phyloP scores from a whole-genome alignment of 2,113 vertebrate species.

The Gnathonemus longibarbis region DNA sequence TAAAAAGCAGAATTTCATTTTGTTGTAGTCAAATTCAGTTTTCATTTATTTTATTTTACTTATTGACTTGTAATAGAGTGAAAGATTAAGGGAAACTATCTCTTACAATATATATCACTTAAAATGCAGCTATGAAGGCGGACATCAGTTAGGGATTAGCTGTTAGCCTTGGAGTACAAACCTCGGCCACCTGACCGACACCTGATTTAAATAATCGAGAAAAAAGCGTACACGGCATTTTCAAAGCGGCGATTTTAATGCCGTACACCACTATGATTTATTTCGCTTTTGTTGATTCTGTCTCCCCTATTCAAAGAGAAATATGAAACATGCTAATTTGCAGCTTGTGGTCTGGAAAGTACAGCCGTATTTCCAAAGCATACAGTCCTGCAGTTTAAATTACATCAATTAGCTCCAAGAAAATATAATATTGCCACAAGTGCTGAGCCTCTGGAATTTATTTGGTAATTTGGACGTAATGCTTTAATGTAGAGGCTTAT shows the following conservation, averaged over 20 bases:
- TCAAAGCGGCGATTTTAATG: neutral
- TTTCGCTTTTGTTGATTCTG: neutral
- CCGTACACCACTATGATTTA: neutral
- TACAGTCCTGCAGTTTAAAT: neutral
- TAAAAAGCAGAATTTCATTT: neutral
- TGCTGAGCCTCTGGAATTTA: neutral
- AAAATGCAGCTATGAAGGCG: neutral
- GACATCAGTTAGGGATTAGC: neutral
- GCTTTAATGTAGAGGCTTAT: neutral
- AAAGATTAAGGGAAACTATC: neutral
- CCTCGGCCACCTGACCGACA: neutral
- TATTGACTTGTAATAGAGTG: neutral
- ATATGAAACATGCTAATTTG: neutral
- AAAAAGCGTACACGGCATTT: neutral
- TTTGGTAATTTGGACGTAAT: slow-evolving; percentile 13
- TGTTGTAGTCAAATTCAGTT: neutral
- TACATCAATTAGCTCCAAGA: slow-evolving; percentile 12
- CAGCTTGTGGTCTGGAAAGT: neutral
- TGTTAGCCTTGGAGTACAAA: neutral
- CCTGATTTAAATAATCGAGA: neutral
- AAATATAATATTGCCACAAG: slow-evolving; percentile 10
- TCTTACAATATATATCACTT: neutral
- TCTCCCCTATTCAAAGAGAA: neutral
- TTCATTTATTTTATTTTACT: neutral
- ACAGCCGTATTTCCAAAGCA: neutral